phyloP scores from a whole-genome alignment of 2,888 invertebrate genomes.

The Atethmia centrago region DNA sequence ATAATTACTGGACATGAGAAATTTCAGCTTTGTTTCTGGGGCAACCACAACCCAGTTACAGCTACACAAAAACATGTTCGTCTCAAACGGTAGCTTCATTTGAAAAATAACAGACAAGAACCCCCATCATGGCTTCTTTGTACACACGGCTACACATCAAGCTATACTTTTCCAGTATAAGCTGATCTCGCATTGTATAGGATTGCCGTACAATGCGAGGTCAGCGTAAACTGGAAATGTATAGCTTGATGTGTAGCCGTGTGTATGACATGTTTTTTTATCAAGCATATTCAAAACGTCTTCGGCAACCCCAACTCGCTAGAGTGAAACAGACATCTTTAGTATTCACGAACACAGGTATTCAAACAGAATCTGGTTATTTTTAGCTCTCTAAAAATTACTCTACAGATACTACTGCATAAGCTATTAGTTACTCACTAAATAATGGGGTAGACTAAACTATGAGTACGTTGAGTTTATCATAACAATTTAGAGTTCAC shows the following conservation, averaged over 20 bases:
- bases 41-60: not conserved
- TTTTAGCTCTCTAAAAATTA: slow-evolving; percentile 38
- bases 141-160: too few species aligned
- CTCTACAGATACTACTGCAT: not conserved
- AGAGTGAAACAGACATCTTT: slow-evolving; percentile 25
- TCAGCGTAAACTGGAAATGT: too few species aligned
- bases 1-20: not conserved
- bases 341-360: slow-evolving; percentile 37
- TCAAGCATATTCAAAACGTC: too few species aligned
- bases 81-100: not conserved
- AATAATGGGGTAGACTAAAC: slow-evolving; percentile 45
- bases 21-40: too few species aligned
- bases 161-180: too few species aligned
- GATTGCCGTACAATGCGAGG: too few species aligned
- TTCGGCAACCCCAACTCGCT: slow-evolving; percentile 11
- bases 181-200: too few species aligned
- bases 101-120: not conserved
- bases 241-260: too few species aligned
- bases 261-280: not conserved
- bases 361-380: slow-evolving; percentile 41
- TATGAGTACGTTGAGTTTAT: slow-evolving; percentile 26
- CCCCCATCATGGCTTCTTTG: not conserved
- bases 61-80: not conserved
- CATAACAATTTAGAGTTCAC: slow-evolving; percentile 17
- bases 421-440: slow-evolving; percentile 12